Percentiles rank a stretch among this genome's conserved stretches.
phyloP scores from a whole-genome alignment of 2,888 invertebrate species.

The Leucania comma region DNA sequence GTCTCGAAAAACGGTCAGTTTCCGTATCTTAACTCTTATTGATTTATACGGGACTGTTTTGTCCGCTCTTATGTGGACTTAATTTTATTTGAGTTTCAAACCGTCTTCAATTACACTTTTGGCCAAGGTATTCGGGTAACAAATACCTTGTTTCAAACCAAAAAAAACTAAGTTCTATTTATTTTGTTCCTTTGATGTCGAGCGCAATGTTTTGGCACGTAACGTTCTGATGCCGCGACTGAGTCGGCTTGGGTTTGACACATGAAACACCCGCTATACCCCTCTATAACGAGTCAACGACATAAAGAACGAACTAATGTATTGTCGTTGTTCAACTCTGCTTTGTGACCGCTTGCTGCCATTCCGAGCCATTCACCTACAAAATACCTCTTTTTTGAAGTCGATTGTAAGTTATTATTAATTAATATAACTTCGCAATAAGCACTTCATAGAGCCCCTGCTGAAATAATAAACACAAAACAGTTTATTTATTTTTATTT shows the following conservation, averaged over 20 bases:
- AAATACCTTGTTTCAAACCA: not conserved
- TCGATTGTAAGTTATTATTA: too few species aligned
- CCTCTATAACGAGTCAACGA: conserved; percentile 6
- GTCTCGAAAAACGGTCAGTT: too few species aligned
- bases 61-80: too few species aligned
- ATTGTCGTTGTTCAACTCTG: conserved; percentile 8
- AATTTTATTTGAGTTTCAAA: too few species aligned
- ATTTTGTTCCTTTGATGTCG: not conserved
- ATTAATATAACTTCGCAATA: too few species aligned
- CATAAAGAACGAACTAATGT: conserved; percentile 38
- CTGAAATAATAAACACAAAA: too few species aligned
- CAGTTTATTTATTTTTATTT: too few species aligned
- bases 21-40: too few species aligned
- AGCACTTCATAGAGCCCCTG: too few species aligned
- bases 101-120: too few species aligned
- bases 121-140: too few species aligned
- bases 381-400: not conserved
- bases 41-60: too few species aligned
- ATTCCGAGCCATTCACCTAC: conserved; percentile 11
- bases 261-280: conserved; percentile 28
- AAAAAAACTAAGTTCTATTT: not conserved
- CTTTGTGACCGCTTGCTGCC: conserved; percentile 29
- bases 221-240: not conserved
- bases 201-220: conserved; percentile 13
- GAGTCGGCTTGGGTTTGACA: conserved; percentile 52